phyloP scores from a whole-genome alignment of 2,888 invertebrate species.

The Hirtodrosophila alboralis region DNA sequence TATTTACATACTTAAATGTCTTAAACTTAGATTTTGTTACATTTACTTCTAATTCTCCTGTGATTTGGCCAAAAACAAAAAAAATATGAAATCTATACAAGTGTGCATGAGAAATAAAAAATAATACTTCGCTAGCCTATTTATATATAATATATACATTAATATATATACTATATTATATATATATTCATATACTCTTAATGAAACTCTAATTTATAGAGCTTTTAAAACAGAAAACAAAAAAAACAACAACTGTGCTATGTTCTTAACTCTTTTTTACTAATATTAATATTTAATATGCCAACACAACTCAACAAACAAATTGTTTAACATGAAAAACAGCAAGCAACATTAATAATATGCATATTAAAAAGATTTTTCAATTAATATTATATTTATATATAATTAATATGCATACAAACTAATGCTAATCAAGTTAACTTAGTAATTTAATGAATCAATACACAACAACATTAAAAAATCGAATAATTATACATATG shows the following conservation, averaged over 20 bases:
- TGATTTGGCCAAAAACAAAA: slow-evolving; percentile 57
- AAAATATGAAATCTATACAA: slow-evolving; percentile 31
- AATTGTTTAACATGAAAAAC: slow-evolving; percentile 32
- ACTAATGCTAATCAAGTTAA: slow-evolving; percentile 58
- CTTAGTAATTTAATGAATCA: slow-evolving; percentile 44
- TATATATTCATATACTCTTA: slow-evolving; percentile 37
- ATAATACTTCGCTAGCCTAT: slow-evolving; percentile 37
- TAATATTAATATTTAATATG: slow-evolving; percentile 40
- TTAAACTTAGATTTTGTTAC: slow-evolving; percentile 43
- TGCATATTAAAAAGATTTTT: slow-evolving; percentile 38
- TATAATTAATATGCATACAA: slow-evolving; percentile 35
- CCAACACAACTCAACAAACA: slow-evolving; percentile 20
- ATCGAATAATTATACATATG: slow-evolving; percentile 55
- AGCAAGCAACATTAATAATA: slow-evolving; percentile 30
- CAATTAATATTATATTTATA: slow-evolving; percentile 37
- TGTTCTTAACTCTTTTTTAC: slow-evolving; percentile 56
- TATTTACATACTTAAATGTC: slow-evolving; percentile 11
- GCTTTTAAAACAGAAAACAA: slow-evolving; percentile 38
- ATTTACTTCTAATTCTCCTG: slow-evolving; percentile 60
- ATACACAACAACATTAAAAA: slow-evolving; percentile 27
- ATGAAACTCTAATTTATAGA: slow-evolving; percentile 44
- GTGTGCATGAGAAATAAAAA: slow-evolving; percentile 36
- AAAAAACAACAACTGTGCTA: slow-evolving; percentile 50
- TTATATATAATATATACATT: slow-evolving; percentile 35
- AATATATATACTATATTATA: slow-evolving; percentile 29